Base-by-base conservation (phyloP, 2,113 vertebrate genomes). In the Oryzias woworae region DNA sequence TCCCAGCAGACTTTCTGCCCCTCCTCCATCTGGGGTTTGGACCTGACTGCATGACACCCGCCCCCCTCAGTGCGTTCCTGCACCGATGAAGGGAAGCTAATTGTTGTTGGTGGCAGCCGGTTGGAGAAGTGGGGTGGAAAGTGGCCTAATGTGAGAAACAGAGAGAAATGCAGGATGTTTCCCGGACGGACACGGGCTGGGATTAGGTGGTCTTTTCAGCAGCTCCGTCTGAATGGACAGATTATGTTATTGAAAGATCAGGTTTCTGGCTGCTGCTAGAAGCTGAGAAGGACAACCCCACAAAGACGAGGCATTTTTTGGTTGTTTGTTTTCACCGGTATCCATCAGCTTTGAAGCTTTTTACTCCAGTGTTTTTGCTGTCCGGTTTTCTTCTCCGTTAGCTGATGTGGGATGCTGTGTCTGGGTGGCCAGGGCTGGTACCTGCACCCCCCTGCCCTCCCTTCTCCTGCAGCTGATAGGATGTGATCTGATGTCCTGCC, bases 351-450 rank as follows among this genome's bases (percentile, higher is more conserved):
- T 2, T 36, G 36, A 12, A 10, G 36, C 36, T 12, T 36, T 3
- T 28, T 4, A 28, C 26, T 6, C 26, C 26, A 28, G 4, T 28
- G 26, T 28, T 28, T 4, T 4, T 10, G 36, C 2, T 3, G 36
- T 17, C 57, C 23, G 22, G 51, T 62, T 58, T 78, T 81, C 74
- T 66, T 72, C 62, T 84, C 51, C 73, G 73, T 72, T 77, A 77
- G 71, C 78, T 81, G 81, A 82, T 80, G 62, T 26, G 58, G 64
- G 68, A 67, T 71, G 81, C 75, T 80, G 83, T 74, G 28, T 88
- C 82, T 85, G 90, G 90, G 83, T 87, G 87, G 85, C 79, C 73
- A 69, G 83, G 66, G 91, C 87, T 90, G 87, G 87, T 89, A 92
- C 86, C 85, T 89, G 89, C 87, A 78, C 85, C 56, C 66, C 4